These are phyloP conservation scores for Syrista parreyssii DNA, from an alignment of 2,888 invertebrate species.

Conservation along the genomic window DNA sequence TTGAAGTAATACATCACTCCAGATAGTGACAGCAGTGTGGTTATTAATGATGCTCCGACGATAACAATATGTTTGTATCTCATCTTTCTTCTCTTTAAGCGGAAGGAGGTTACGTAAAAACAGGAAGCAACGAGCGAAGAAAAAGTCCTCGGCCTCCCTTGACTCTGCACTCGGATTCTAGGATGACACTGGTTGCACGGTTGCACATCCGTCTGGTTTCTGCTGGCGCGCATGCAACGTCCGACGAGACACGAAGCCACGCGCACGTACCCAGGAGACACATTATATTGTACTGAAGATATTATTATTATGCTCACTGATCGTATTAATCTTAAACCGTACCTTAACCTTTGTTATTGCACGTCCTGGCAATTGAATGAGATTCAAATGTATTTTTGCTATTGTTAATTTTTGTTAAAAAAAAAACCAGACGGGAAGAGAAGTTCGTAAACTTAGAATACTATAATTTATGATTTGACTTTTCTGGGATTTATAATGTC, in stretches of 20 bases:
- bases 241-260: not conserved
- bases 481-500: not conserved
- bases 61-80: slow-evolving; percentile 50
- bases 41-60: slow-evolving; percentile 51
- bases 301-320: not conserved
- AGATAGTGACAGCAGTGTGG: slow-evolving; percentile 45
- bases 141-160: slow-evolving; percentile 7
- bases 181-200: slow-evolving; percentile 42
- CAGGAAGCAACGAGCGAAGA: slow-evolving; percentile 10
- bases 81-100: slow-evolving; percentile 38
- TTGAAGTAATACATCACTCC: slow-evolving; percentile 59
- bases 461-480: not conserved
- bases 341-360: not conserved
- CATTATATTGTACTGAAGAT: not conserved
- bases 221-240: slow-evolving; percentile 31
- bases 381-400: not conserved
- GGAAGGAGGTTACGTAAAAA: not conserved
- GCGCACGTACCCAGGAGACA: not conserved
- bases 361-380: not conserved
- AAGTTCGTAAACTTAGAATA: not conserved
- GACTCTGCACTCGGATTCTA: slow-evolving; percentile 28
- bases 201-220: slow-evolving; percentile 30
- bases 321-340: not conserved
- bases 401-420: not conserved
- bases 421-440: not conserved